Evolutionary conservation across 2,888 invertebrate genomes (phyloP), one percentile per base, ranked within the genome.

Genomic region (Nemoura dubitans): DNA sequence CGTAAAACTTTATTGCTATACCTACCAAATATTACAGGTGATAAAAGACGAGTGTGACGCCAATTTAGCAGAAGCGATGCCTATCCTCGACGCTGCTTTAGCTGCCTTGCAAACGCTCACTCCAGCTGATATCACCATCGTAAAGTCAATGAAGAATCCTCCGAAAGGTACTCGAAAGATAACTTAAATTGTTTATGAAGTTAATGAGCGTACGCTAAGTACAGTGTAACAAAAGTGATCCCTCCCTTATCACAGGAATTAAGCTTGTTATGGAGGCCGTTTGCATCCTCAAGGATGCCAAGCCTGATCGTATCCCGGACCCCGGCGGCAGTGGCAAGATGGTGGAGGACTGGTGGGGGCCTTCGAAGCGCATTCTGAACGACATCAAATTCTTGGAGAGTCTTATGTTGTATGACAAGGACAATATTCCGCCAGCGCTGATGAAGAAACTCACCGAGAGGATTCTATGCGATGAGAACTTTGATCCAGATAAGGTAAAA

Each of bases 131-230:
- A 97, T 99, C 88, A 96, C 98, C 1, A 95, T 98, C 88, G 96
- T 99, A 77, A 98, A 98, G 92, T 96, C 98, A 0, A 99, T 99
- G 98, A 98, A 98, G 92, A 97, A 96, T 92, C 99, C 99, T 0
- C 98, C 99, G 0, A 94, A 95, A 89, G 96, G 96, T 27, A 43
- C 7, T 7, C 7, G 3, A 25, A 36, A 36, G 36, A 36, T 36
- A 36, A 36, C 5, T 6, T 10, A 36, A 36, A 36, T 36, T 36
- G 36, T 36, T 36, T 36, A 36, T 36, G 36, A 36, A 36, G 3
- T 36, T 3, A 6, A 36, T 36, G 36, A 36, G 36, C 36, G 5
- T 6, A 36, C 10, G 36, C 36, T 36, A 10, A 36, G 36, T 36
- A 10, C 5, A 36, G 36, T 36, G 5, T n/a, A n/a, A n/a, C n/a